Percentiles rank a stretch among this genome's conserved stretches.
Conservation (phyloP, 2,888 invertebrate genomes). For the Homarus gammarus region DNA sequence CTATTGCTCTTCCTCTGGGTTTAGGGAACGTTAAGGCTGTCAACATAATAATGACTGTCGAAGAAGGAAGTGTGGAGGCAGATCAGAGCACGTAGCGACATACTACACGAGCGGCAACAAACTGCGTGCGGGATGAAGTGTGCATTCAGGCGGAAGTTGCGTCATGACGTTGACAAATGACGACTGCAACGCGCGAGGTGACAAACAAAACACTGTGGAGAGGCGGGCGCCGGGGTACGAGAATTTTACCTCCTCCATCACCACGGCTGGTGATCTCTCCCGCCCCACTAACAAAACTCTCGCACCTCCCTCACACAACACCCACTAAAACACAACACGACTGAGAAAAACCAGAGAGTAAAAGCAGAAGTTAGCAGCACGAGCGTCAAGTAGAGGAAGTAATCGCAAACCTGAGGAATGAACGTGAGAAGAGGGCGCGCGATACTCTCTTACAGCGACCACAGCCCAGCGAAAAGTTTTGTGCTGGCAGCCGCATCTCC, state of each 20-base stretch:
- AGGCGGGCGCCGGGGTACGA: constrained; percentile 14
- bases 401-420: too few species aligned
- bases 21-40: too few species aligned
- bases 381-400: too few species aligned
- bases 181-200: constrained; percentile 34
- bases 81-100: too few species aligned
- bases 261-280: background rate
- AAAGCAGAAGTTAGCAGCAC: too few species aligned
- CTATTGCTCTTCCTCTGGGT: too few species aligned
- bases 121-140: constrained; percentile 44
- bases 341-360: too few species aligned
- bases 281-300: background rate
- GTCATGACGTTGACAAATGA: constrained; percentile 53
- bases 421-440: too few species aligned
- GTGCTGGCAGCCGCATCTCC: background rate
- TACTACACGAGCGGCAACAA: background rate
- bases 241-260: constrained; percentile 33
- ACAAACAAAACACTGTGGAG: constrained; percentile 55
- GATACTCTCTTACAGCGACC: constrained; percentile 14
- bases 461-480: constrained; percentile 10
- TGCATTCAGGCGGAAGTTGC: constrained; percentile 56
- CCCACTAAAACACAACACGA: background rate
- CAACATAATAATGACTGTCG: too few species aligned
- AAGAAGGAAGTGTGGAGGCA: too few species aligned
- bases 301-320: background rate